phyloP scores from a whole-genome alignment of 2,888 invertebrate species.

The Gisinianus flammeolus region DNA sequence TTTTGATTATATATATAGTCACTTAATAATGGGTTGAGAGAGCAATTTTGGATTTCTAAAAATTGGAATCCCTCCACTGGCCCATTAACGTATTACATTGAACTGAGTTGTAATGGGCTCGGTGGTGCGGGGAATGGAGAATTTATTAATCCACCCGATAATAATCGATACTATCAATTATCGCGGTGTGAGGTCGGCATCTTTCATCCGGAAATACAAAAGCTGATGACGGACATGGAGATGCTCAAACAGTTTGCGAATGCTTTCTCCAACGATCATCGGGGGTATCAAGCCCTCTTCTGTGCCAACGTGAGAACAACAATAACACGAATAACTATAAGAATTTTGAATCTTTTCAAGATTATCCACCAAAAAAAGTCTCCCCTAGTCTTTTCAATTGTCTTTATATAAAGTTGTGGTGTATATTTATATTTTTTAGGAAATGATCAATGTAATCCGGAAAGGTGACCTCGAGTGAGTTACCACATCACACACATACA shows the following conservation, averaged over 20 bases:
- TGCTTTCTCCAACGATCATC: conserved; percentile 61
- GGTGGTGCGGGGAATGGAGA: conserved; percentile 63
- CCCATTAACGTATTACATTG: conserved; percentile 61
- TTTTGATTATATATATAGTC: conserved; percentile 47
- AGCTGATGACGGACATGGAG: conserved; percentile 62
- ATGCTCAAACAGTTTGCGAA: conserved; percentile 63
- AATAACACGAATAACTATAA: not conserved
- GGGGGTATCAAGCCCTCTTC: conserved; percentile 64
- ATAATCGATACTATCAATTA: conserved; percentile 61
- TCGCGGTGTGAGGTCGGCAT: conserved; percentile 61
- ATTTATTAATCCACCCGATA: conserved; percentile 63
- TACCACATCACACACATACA: too few species aligned
- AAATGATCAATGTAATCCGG: conserved; percentile 63
- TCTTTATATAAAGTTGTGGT: too few species aligned
- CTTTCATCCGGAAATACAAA: conserved; percentile 61
- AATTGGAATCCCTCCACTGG: conserved; percentile 46
- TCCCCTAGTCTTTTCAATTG: too few species aligned
- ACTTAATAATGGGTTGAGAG: conserved; percentile 52
- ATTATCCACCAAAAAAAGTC: too few species aligned
- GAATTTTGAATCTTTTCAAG: not conserved
- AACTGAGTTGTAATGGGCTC: conserved; percentile 65
- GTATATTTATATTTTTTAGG: conserved; percentile 38
- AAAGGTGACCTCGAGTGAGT: conserved; percentile 58
- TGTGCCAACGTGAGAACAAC: conserved; percentile 61
- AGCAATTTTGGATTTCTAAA: conserved; percentile 56